phyloP scores from a whole-genome alignment of 1,140 invertebrate genomes.

The Tetragonula clypearis region DNA sequence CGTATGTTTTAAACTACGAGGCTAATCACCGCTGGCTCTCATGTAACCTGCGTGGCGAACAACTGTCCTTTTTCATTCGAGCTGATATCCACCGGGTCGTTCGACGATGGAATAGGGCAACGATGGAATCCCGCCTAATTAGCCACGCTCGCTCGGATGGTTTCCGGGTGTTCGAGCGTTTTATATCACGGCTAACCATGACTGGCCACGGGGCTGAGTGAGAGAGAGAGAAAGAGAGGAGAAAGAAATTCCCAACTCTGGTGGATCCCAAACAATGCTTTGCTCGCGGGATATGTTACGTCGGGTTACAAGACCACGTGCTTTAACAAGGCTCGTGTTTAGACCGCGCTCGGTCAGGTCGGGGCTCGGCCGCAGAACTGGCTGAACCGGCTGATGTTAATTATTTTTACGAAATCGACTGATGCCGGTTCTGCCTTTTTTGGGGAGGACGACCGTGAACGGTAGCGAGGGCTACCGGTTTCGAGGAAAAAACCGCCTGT shows the following conservation, averaged over 20 bases:
- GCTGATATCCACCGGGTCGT: conserved; percentile 18
- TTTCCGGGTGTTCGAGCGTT: conserved; percentile 58
- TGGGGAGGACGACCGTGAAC: conserved; percentile 22
- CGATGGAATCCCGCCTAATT: conserved; percentile 62
- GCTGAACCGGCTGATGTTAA: conserved; percentile 58
- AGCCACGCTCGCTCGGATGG: conserved; percentile 40
- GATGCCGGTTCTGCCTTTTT: conserved; percentile 40
- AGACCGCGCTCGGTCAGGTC: conserved; percentile 57
- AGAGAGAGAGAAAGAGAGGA: background rate
- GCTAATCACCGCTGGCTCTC: conserved; percentile 55
- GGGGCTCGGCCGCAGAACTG: conserved; percentile 11
- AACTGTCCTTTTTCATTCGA: conserved; percentile 52
- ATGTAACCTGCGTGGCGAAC: conserved; percentile 30
- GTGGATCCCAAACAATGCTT: conserved; percentile 65
- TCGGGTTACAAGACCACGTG: conserved; percentile 66
- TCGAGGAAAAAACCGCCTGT: conserved; percentile 35
- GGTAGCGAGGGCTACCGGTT: conserved; percentile 5
- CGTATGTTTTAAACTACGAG: background rate
- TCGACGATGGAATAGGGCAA: background rate
- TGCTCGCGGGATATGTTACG: conserved; percentile 64
- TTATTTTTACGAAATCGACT: conserved; percentile 69
- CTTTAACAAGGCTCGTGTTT: conserved; percentile 73
- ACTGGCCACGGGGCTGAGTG: background rate
- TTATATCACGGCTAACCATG: conserved; percentile 51
- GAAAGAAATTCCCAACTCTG: conserved; percentile 53